Base-by-base conservation (phyloP, 2,888 invertebrate species). In the Troides aeacus region DNA sequence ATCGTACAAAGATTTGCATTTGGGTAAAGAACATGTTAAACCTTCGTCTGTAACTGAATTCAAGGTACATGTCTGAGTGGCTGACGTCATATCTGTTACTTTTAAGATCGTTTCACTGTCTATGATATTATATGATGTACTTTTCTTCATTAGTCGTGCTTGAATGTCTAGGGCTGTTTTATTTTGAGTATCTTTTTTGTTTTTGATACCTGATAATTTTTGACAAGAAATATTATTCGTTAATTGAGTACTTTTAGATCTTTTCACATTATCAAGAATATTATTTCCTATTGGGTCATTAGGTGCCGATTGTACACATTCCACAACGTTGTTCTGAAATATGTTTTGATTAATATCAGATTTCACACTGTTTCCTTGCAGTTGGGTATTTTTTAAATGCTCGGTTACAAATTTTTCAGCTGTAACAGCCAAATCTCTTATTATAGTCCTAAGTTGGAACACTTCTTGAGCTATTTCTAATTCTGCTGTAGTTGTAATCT, bases 71-170 rank as follows among this genome's bases (percentile, higher is more conserved):
- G 77, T 78, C 42, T 79, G 77, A 15, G 77, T 79, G 24, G 77
- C 79, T 39, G 86, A 85, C 10, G 89, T 87, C 88, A 91, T 89
- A 68, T 92, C 88, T 42, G 91, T 91, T 8, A 90, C 86, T 80
- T 79, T 84, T 0, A 92, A 74, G 67, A 92, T 74, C 1, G 86
- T 83, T 79, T 92, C 91, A 71, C 92, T 92, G 0, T 89, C 88
- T 60, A 92, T 89, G 18, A 88, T 76, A 23, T 83, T 81, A 73
- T 88, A 90, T 24, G 92, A 91, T 23, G 84, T 82, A 72, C 86
- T 87, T 75, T 81, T 87, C 70, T 81, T 84, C 63, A 78, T 80
- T 0, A 86, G 74, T 70, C 76, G 79, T 58, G 75, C 77, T 56
- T 79, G 80, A 59, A 78, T 75, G 12, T 84, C 82, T 36, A 74